A percentile compares a stretch with the other conserved stretches of the same genome.
phyloP scores from a whole-genome alignment of 2,888 invertebrate genomes.

The Nyleta sp. region DNA sequence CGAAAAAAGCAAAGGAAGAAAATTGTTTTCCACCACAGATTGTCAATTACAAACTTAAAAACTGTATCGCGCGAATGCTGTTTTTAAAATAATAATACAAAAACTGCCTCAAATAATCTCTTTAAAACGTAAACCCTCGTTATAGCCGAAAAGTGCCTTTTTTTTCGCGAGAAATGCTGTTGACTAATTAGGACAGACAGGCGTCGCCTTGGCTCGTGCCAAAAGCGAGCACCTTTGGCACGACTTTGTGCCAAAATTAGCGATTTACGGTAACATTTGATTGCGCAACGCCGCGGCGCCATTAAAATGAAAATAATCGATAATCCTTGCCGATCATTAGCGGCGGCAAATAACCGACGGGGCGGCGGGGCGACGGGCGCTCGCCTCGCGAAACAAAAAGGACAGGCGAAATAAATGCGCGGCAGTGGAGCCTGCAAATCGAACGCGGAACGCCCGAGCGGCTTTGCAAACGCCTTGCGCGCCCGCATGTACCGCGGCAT shows the following conservation, averaged over 20 bases:
- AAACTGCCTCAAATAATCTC: too few relatives aligned
- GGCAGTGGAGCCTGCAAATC: constrained; percentile 51
- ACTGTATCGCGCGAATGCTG: too few relatives aligned
- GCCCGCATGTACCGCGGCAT: constrained; percentile 65
- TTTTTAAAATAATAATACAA: too few relatives aligned
- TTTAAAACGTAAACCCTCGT: too few relatives aligned
- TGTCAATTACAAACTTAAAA: too few relatives aligned
- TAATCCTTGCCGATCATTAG: constrained; percentile 45
- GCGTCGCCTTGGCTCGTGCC: constrained; percentile 1
- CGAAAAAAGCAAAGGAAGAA: too few relatives aligned
- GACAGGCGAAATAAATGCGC: constrained; percentile 14
- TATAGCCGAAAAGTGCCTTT: too few relatives aligned
- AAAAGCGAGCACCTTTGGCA: constrained; percentile 12
- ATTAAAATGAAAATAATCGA: constrained; percentile 44
- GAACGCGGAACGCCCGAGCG: constrained; percentile 35
- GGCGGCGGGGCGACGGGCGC: background rate
- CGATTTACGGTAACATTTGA: constrained; percentile 23
- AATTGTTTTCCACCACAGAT: too few relatives aligned
- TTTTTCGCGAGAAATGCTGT: constrained; percentile 1
- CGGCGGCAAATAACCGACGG: background rate
- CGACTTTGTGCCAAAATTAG: constrained; percentile 29
- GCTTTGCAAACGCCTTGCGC: constrained; percentile 45
- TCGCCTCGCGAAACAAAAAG: constrained; percentile 26
- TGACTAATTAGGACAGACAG: constrained; percentile 23
- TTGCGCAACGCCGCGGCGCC: constrained; percentile 15